phyloP scores from a whole-genome alignment of 2,113 vertebrate species.

The Emberiza fucata region DNA sequence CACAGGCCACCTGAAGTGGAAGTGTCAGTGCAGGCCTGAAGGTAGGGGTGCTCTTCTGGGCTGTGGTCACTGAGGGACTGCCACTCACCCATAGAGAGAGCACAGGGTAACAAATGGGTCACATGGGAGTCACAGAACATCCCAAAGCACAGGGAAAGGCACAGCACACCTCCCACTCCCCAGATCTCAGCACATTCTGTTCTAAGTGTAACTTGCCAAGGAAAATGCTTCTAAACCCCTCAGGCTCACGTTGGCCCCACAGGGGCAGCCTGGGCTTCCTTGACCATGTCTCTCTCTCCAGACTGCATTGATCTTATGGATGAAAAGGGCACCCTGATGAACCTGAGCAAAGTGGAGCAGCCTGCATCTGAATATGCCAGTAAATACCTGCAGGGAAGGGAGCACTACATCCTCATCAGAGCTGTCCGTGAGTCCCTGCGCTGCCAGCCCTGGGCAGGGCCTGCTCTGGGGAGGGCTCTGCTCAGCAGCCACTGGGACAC shows the following conservation, averaged over 20 bases:
- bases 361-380: background rate
- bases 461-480: background rate
- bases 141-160: background rate
- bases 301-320: conserved; percentile 32
- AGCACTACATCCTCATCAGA: conserved; percentile 33
- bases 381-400: background rate
- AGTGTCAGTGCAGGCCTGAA: background rate
- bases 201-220: background rate
- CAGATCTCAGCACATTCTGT: background rate
- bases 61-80: rapidly evolving
- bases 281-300: background rate
- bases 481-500: background rate
- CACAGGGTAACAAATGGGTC: background rate
- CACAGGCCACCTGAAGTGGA: conserved; percentile 14
- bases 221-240: background rate
- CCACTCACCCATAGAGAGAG: rapidly evolving
- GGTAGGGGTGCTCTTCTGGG: background rate
- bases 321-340: conserved; percentile 15
- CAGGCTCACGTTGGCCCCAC: background rate
- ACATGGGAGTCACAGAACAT: background rate
- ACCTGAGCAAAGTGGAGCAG: background rate
- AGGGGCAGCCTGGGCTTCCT: background rate
- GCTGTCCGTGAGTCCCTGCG: background rate
- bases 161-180: background rate
- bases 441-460: background rate